Base-by-base conservation (phyloP, 2,113 vertebrate species). In the Sphyrna mokarran region DNA sequence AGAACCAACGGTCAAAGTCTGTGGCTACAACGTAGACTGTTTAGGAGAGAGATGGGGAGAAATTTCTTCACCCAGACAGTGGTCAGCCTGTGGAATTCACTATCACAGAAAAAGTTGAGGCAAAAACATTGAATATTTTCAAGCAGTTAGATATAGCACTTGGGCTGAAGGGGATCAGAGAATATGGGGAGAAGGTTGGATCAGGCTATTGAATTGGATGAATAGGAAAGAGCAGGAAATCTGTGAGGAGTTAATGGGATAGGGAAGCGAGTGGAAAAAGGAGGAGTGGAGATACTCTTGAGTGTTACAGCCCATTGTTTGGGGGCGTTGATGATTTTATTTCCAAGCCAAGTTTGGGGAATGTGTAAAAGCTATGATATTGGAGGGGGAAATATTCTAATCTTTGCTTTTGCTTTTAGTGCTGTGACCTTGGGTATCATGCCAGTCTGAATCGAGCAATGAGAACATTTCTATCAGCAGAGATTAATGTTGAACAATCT, bases 381-480 rank as follows among this genome's bases (percentile, higher is more conserved):
- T 58, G 5, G 18, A 20, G 1, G 0, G 61, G 58, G 33, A 10
- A 1, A n/a, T 9, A n/a, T 9, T 93, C 89, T 61, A 66, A 66
- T 66, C 33, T 66, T 8, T 93, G 33, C 16, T 93, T 16, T 93
- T 93, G 61, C 9, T 93, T 93, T 66, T 98, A 99, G 99, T 99
- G 99, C 96, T 99, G 99, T 98, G 99, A 99, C 97, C 97, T 99
- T 85, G 99, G 99, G 68, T 99, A 99, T 98, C 99, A 99, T 0
- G 98, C 99, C 95, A 99, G 99, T 97, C 97, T 99, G 96, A 98
- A 98, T 96, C 98, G 99, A 0, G 99, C 99, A 0, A 98, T 99
- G 95, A 98, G 99, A 96, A 99, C 99, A 37, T 99, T 99, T 98
- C 97, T 99, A 85, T 99, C 99, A 0, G 99, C 99, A 0, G 99